These are phyloP conservation scores for Paragorgia papillata DNA, from an alignment of 92 coral and sea anemone species.

Conservation along the genomic window DNA sequence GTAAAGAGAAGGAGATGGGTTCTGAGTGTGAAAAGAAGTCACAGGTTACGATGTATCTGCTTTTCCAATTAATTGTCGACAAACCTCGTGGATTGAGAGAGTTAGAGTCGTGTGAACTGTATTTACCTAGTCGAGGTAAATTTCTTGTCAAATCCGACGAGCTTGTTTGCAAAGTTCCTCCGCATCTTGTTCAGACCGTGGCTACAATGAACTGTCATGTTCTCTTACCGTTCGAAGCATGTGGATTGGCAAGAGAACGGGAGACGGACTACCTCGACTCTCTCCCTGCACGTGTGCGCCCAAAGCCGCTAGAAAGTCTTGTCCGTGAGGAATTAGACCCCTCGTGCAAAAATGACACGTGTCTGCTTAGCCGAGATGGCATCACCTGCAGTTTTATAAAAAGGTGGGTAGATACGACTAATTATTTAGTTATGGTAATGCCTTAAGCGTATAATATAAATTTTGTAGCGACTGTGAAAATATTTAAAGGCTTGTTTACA, in stretches of 20 bases:
- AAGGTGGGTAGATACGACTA: not conserved
- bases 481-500: no score
- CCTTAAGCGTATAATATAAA: constrained; percentile 32
- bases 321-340: constrained; percentile 37
- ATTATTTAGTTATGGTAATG: constrained; percentile 37
- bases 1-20: constrained; percentile 80
- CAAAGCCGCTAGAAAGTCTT: not conserved
- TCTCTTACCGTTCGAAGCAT: constrained; percentile 23
- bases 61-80: constrained; percentile 51
- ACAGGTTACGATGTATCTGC: constrained; percentile 74
- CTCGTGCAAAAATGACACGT: constrained; percentile 16
- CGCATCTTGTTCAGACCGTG: not conserved
- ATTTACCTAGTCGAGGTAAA: constrained; percentile 12
- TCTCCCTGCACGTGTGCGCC: constrained; percentile 19
- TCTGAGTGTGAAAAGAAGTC: constrained; percentile 81
- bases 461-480: no score
- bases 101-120: constrained; percentile 2
- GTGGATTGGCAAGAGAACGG: constrained; percentile 1
- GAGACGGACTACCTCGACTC: constrained; percentile 6
- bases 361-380: constrained; percentile 2
- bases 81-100: not conserved
- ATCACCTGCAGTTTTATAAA: constrained; percentile 6
- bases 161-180: constrained; percentile 27
- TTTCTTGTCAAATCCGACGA: constrained; percentile 25
- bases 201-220: not conserved